Evolutionary conservation across 2,113 vertebrate species (phyloP), one percentile per base, ranked within the genome.

Genomic region (Oostethus manadensis): DNA sequence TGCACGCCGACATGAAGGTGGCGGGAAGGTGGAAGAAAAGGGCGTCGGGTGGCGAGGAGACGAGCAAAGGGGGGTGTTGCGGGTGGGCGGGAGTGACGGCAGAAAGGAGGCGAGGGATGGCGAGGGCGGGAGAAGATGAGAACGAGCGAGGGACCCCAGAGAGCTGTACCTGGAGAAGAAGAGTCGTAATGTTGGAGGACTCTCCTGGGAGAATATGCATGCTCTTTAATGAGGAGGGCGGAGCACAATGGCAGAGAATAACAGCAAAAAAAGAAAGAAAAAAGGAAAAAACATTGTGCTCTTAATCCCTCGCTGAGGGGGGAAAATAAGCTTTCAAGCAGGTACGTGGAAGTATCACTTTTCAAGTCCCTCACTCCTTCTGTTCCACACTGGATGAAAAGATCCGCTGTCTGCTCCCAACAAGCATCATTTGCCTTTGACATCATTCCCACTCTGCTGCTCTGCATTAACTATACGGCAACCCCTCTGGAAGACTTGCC

Each of bases 221-320:
- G 80, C 80, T 81, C 80, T 84, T 86, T 88, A 88, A 88, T 88
- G 85, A 88, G 83, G 80, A 84, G 80, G 86, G 86, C 76, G 86
- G 84, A 85, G 83, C 69, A 59, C 74, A 45, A 62, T 79, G 81
- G 79, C 53, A 67, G 76, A 68, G 76, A 81, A 87, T 83, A 87
- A 87, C 75, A 82, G 68, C 72, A 74, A 78, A 68, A 74, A 76
- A 80, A 66, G 69, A 70, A 33, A 51, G 42, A 48, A 64, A 56
- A 45, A 43, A 33, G 3, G 38, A 48, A 71, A 80, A 82, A 77
- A 76, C 71, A 85, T 75, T 71, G 74, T 70, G 69, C 75, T 81
- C 81, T 81, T 84, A 88, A 86, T 85, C 74, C 81, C 81, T 78
- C 17, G 66, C 78, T 85, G 76, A 79, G 78, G 76, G 60, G 64